Base-by-base conservation (phyloP, 1,140 invertebrate species). In the Mesaphorura yosii region DNA sequence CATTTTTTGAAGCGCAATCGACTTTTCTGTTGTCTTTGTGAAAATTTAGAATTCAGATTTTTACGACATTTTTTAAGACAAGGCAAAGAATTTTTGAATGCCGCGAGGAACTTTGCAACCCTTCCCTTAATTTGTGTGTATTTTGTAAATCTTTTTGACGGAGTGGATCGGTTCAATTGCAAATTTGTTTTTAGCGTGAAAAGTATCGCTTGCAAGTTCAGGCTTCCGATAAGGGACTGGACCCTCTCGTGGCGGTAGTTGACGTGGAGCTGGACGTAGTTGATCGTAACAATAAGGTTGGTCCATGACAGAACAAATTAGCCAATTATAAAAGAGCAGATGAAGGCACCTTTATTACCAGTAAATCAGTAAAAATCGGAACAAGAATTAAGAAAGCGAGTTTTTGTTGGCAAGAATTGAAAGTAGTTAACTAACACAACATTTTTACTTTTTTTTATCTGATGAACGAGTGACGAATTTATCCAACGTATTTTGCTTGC, bases 191-290 rank as follows among this genome's bases (percentile, higher is more conserved):
- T 74, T 79, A 93, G 88, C 82, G 86, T 76, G 88, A 90, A 78
- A 86, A 84, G 77, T 93, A 91, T 78, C 84, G 84, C 69, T 80
- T 94, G 74, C 83, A 82, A 75, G 88, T 92, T 72, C 84, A 84
- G 73, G 89, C 89, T 71, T 87, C 84, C 67, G 89, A 94, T 79
- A 80, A 81, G 75, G 89, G 89, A 70, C 79, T 70, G 54, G 58
- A 60, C 71, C 82, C 83, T 70, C 84, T 86, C 69, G 82, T 78
- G 73, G 88, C 88, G 72, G 86, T 90, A 75, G 89, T 92, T 73
- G 88, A 92, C 75, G 86, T 92, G 76, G 85, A 89, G 73, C 85
- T 94, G 82, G 88, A 90, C 78, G 88, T 94, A 75, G 88, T 94
- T 77, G 88, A 92, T 81, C 84, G 54, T 22, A 51, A 51, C 19